Conservation (phyloP, 35 echinoderm and acorn worm genomes). For the Patiria miniata region DNA sequence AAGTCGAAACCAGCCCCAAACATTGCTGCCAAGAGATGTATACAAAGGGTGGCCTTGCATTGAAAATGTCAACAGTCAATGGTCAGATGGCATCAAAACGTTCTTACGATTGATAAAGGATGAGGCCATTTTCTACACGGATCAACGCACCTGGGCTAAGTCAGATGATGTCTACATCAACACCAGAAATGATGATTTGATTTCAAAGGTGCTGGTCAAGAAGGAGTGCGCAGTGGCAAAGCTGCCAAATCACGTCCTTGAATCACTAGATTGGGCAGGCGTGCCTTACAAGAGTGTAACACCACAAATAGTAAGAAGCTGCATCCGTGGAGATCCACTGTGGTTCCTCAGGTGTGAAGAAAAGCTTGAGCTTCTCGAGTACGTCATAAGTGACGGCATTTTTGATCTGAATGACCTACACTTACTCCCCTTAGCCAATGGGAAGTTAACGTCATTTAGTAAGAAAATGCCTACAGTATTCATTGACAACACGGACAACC, state of each 20-base stretch:
- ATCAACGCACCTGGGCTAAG: conserved; percentile 38
- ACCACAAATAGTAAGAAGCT: not conserved
- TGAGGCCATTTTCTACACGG: conserved; percentile 54
- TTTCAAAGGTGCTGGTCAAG: not conserved
- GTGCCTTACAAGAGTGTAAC: not conserved
- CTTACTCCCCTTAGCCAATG: conserved; percentile 58
- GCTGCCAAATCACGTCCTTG: conserved; percentile 8
- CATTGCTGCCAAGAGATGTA: conserved; percentile 20
- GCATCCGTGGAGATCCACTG: conserved; percentile 2
- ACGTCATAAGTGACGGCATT: conserved; percentile 22
- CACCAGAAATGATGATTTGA: not conserved
- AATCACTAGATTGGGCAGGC: conserved; percentile 5
- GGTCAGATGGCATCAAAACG: conserved; percentile 42
- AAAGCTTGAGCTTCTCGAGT: conserved; percentile 54
- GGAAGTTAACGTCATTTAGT: conserved; percentile 33
- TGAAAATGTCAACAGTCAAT: conserved; percentile 23
- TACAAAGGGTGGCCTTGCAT: conserved; percentile 74
- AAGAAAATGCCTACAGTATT: not conserved
- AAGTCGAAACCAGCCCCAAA: not conserved
- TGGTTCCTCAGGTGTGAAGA: conserved; percentile 10
- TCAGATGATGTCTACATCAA: conserved; percentile 13
- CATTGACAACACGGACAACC: conserved; percentile 13
- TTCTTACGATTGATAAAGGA: conserved; percentile 47
- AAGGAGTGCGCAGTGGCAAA: not conserved
- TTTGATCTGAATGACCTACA: conserved; percentile 35